phyloP scores from a whole-genome alignment of 2,113 vertebrate genomes.

The Atherinomorus stipes region DNA sequence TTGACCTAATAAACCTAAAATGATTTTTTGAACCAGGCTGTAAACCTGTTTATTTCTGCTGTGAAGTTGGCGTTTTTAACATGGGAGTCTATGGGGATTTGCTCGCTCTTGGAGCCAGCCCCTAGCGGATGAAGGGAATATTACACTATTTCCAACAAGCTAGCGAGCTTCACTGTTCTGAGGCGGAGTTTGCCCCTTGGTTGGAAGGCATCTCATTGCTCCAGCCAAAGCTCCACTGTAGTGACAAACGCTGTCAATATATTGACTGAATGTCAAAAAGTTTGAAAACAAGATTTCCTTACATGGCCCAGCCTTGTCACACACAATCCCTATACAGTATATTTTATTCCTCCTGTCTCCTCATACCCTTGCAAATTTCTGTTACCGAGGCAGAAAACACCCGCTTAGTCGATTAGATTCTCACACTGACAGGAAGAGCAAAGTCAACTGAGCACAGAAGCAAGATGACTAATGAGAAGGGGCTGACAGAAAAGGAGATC shows the following conservation, averaged over 20 bases:
- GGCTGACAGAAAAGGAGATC: constrained; percentile 69
- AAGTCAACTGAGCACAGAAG: constrained; percentile 69
- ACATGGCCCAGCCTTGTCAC: constrained; percentile 67
- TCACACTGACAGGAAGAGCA: constrained; percentile 69
- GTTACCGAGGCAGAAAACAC: constrained; percentile 78
- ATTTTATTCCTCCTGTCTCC: constrained; percentile 54
- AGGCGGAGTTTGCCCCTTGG: no score
- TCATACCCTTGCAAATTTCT: constrained; percentile 63
- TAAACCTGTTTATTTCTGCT: no score
- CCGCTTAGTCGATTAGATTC: constrained; percentile 76
- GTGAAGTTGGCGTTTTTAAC: no score
- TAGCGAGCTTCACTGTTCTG: no score
- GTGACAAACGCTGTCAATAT: constrained; percentile 83
- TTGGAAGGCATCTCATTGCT: constrained; percentile 52
- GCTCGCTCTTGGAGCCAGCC: no score
- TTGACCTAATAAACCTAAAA: no score
- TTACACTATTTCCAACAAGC: no score
- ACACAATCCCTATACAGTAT: constrained; percentile 43
- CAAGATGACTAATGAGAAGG: constrained; percentile 73
- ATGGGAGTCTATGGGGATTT: no score
- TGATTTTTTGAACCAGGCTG: no score
- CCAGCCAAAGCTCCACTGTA: constrained; percentile 64
- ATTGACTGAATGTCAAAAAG: constrained; percentile 82
- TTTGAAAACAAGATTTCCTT: constrained; percentile 76
- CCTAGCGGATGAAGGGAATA: no score